phyloP scores from a whole-genome alignment of 2,888 invertebrate genomes.

The Tromatobia lineatoria region DNA sequence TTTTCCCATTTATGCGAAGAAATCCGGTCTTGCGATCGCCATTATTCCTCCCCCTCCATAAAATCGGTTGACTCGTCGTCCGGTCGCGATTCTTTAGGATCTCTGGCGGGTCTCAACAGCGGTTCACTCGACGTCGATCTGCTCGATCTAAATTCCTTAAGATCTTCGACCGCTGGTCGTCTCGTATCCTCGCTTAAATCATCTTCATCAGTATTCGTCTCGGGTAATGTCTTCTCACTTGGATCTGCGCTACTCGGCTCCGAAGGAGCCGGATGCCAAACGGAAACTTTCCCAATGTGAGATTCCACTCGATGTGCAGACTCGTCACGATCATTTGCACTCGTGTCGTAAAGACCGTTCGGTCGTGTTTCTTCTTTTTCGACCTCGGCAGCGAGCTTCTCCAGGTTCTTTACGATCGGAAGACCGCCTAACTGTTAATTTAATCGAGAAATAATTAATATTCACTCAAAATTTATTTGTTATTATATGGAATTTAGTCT shows the following conservation, averaged over 20 bases:
- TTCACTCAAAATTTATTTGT: background rate
- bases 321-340: slow-evolving; percentile 38
- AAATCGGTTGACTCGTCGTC: slow-evolving; percentile 53
- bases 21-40: slow-evolving; percentile 5
- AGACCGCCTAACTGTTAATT: slow-evolving; percentile 71
- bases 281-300: slow-evolving; percentile 7
- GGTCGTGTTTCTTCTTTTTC: slow-evolving; percentile 74
- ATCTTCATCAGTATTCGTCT: slow-evolving; percentile 24
- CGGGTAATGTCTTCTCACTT: slow-evolving; percentile 19
- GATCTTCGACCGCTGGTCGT: slow-evolving; percentile 39
- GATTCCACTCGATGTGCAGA: slow-evolving; percentile 8
- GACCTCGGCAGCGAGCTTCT: slow-evolving; percentile 73
- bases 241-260: slow-evolving; percentile 22
- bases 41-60: slow-evolving; percentile 65
- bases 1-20: slow-evolving; percentile 2
- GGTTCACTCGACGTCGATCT: slow-evolving; percentile 32
- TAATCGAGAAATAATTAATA: background rate
- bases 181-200: slow-evolving; percentile 23
- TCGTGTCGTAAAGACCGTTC: slow-evolving; percentile 73
- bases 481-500: no score
- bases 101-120: slow-evolving; percentile 52
- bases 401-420: slow-evolving; percentile 70
- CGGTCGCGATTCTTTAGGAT: slow-evolving; percentile 63
- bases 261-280: slow-evolving; percentile 17
- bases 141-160: slow-evolving; percentile 59